Evolutionary conservation across 2,888 invertebrate genomes (phyloP).

Genomic region (Drosophila subsilvestris): DNA sequence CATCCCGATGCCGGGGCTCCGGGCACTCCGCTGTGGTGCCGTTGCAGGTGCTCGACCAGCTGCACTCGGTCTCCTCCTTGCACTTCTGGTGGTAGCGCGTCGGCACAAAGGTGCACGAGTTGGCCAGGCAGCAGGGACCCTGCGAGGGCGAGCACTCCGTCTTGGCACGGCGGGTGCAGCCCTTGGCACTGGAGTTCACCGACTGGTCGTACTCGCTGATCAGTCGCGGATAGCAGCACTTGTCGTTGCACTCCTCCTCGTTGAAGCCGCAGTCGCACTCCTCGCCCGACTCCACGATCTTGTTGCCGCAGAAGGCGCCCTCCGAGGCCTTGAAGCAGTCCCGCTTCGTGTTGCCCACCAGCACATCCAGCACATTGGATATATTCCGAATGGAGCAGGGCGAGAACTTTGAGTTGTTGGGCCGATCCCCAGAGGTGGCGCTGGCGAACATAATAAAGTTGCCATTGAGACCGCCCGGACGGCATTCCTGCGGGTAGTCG

Average conservation of each 20-base stretch:
- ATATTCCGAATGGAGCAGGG: constrained; percentile 97
- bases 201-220: constrained; percentile 89
- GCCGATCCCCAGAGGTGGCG: constrained; percentile 98
- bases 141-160: constrained; percentile 96
- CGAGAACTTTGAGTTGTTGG: constrained; percentile 99
- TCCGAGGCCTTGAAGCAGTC: constrained; percentile 97
- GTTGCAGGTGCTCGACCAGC: constrained; percentile 93
- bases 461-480: constrained; percentile 95
- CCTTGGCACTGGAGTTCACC: constrained; percentile 89
- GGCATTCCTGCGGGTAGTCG: constrained; percentile 95
- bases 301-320: constrained; percentile 99
- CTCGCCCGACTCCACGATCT: constrained; percentile 98
- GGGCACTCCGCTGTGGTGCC: constrained; percentile 95
- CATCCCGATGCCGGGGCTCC: constrained; percentile 90
- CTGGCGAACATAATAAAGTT: constrained; percentile 99
- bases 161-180: constrained; percentile 90
- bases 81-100: constrained; percentile 88
- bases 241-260: constrained; percentile 94
- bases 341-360: constrained; percentile 94
- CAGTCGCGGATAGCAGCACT: constrained; percentile 96
- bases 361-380: constrained; percentile 95
- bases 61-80: constrained; percentile 94
- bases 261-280: constrained; percentile 99
- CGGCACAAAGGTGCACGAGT: constrained; percentile 91
- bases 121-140: constrained; percentile 96